These are phyloP conservation scores for Schizaphis graminum DNA, from an alignment of 2,888 invertebrate species.

Conservation along the genomic window DNA sequence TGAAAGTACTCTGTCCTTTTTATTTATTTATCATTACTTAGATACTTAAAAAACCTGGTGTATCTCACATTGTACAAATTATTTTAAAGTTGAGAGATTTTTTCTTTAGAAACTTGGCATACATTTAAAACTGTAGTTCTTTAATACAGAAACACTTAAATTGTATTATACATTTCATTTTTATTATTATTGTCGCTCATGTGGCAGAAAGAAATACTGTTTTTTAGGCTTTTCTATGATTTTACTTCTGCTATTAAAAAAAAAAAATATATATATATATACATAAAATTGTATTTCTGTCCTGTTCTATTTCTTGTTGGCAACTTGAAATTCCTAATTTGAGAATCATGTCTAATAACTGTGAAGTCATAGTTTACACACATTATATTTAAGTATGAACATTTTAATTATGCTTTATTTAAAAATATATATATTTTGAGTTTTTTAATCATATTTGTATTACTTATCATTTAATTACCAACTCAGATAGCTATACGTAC, in stretches of 20 bases:
- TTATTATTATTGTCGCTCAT: background rate
- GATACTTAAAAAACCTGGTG: background rate
- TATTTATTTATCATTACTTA: background rate
- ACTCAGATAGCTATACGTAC: background rate
- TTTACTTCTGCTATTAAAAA: background rate
- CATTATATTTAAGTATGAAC: background rate
- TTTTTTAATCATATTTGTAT: background rate
- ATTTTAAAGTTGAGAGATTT: background rate
- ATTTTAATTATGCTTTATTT: background rate
- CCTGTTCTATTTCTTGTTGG: too few species aligned
- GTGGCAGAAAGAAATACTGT: background rate
- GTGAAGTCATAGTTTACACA: too few species aligned
- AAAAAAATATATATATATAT: background rate
- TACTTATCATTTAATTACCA: background rate
- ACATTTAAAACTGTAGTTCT: background rate
- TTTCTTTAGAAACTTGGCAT: background rate
- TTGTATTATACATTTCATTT: slow-evolving; percentile 6
- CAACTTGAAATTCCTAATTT: background rate
- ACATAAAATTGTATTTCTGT: background rate
- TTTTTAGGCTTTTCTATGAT: background rate
- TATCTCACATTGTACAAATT: background rate
- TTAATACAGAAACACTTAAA: slow-evolving; percentile 19
- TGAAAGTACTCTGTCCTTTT: background rate
- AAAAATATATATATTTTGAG: background rate
- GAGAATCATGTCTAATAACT: background rate